A percentile compares a stretch with the other conserved stretches of the same genome.
Evolutionary conservation across 2,888 invertebrate species (phyloP).

Genomic region (Glomeris marginata): DNA sequence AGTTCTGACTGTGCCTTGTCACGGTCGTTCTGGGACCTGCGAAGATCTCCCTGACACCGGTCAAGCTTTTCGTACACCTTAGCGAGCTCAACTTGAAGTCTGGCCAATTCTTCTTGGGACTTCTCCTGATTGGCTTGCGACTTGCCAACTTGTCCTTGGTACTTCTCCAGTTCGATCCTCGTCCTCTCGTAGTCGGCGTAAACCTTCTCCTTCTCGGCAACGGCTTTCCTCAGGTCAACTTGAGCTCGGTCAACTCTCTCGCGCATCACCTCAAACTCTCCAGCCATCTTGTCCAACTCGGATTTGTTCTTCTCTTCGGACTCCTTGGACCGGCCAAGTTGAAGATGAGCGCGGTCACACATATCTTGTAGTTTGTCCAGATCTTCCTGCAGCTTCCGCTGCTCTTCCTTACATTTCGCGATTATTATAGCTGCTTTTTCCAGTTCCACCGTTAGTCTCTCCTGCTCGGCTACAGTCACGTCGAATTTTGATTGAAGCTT

Average conservation of each 20-base stretch:
- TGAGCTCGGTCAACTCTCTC: constrained; percentile 79
- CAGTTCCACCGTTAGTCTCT: constrained; percentile 65
- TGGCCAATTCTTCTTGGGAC: constrained; percentile 73
- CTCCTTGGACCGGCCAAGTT: constrained; percentile 71
- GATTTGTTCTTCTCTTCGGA: constrained; percentile 80
- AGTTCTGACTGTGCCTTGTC: constrained; percentile 53
- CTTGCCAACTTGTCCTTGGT: constrained; percentile 72
- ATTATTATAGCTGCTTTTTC: constrained; percentile 68
- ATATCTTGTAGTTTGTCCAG: constrained; percentile 69
- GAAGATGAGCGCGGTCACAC: constrained; percentile 72
- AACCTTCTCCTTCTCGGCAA: constrained; percentile 25
- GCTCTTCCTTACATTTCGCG: constrained; percentile 67
- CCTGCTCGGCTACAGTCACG: constrained; percentile 71
- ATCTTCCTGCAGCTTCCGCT: constrained; percentile 74
- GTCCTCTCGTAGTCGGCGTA: constrained; percentile 25
- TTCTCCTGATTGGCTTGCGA: constrained; percentile 72
- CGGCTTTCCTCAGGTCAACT: constrained; percentile 58
- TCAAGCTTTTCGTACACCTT: constrained; percentile 85
- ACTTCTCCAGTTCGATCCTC: constrained; percentile 57
- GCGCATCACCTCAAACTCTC: constrained; percentile 72
- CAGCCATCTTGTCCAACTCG: constrained; percentile 55
- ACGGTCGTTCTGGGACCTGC: constrained; percentile 62
- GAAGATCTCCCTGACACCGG: constrained; percentile 61
- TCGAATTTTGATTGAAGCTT: constrained; percentile 77
- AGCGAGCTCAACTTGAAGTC: constrained; percentile 75